Evolutionary conservation across 2,888 invertebrate species (phyloP).

Genomic region (Cephus nigrinus): DNA sequence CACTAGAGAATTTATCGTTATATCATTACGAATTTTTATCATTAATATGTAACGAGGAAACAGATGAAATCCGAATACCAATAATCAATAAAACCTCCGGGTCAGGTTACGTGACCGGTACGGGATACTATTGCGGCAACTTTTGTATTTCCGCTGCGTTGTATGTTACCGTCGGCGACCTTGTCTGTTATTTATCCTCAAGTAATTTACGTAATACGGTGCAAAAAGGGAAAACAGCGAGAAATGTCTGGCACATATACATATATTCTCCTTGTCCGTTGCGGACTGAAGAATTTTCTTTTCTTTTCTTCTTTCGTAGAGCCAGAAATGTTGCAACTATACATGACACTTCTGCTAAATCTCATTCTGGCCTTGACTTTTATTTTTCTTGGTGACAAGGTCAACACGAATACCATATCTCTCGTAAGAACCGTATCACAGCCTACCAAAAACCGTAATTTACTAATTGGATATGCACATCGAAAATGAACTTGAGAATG

Average conservation of each 20-base stretch:
- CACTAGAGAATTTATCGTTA: not conserved
- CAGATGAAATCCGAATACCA: not conserved
- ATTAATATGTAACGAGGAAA: not conserved
- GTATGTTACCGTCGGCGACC: not conserved
- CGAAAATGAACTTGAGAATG: too few relatives aligned
- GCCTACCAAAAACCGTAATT: not conserved
- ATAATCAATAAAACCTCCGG: not conserved
- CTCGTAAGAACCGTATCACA: not conserved
- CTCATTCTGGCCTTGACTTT: not conserved
- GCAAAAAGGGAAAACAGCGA: not conserved
- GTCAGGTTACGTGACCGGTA: not conserved
- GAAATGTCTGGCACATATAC: not conserved
- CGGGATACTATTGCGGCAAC: not conserved
- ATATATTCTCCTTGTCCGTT: not conserved
- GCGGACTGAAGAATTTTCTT: not conserved
- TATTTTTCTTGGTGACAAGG: not conserved
- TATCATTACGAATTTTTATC: not conserved
- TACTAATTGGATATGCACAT: too few relatives aligned
- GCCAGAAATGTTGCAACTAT: not conserved
- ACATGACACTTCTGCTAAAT: not conserved
- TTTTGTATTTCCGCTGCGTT: not conserved
- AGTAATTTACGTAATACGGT: not conserved
- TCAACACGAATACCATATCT: not conserved
- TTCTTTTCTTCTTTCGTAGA: not conserved
- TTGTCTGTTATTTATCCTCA: not conserved